Evolutionary conservation across 2,113 vertebrate genomes (phyloP).

Genomic region (Malurus elegans): DNA sequence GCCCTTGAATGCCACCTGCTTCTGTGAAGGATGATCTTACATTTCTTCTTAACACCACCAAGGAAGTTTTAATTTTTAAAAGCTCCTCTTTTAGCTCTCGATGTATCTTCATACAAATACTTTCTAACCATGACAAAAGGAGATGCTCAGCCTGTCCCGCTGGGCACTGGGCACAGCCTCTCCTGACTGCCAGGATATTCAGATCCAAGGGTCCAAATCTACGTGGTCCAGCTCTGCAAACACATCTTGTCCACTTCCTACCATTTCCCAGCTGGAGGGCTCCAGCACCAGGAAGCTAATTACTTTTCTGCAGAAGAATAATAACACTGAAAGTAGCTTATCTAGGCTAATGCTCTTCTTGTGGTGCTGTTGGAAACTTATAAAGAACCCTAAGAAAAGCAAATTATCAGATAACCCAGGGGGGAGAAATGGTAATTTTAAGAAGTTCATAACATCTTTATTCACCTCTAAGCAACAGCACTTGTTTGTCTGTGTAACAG

Average conservation of each 20-base stretch:
- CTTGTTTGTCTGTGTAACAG: neutral
- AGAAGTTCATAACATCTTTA: constrained; percentile 12
- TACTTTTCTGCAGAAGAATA: neutral
- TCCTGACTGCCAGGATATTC: neutral
- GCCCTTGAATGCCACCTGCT: neutral
- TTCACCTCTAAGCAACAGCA: neutral
- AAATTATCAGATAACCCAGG: neutral
- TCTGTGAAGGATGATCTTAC: neutral
- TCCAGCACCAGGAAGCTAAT: neutral
- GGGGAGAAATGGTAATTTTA: neutral
- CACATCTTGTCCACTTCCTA: neutral
- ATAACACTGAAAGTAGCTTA: neutral
- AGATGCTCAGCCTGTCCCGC: rapidly evolving
- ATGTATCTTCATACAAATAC: neutral
- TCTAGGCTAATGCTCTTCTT: neutral
- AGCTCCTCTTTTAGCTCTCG: neutral
- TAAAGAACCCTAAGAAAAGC: neutral
- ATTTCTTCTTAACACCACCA: neutral
- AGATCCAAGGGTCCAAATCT: neutral
- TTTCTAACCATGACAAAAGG: neutral
- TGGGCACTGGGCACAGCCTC: neutral
- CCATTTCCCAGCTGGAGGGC: neutral
- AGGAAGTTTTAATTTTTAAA: neutral
- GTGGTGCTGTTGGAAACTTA: neutral
- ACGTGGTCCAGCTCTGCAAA: neutral